Percentiles rank a stretch among this genome's conserved stretches.
phyloP scores from a whole-genome alignment of 2,113 vertebrate genomes.

The Camelus dromedarius region DNA sequence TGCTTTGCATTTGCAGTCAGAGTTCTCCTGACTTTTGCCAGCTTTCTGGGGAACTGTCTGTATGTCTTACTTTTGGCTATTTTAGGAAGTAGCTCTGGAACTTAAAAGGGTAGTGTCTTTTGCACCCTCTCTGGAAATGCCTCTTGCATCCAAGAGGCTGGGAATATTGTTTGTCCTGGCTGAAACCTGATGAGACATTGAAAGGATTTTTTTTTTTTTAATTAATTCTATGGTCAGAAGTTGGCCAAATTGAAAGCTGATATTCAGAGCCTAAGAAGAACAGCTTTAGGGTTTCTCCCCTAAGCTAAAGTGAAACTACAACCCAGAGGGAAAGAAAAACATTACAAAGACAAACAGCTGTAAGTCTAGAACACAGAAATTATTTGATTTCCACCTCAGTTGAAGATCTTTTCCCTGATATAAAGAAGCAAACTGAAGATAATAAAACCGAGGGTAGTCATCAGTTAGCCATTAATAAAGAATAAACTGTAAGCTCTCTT shows the following conservation, averaged over 20 bases:
- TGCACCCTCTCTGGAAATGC: background rate
- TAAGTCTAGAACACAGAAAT: background rate
- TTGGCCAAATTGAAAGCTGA: background rate
- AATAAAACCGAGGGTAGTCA: background rate
- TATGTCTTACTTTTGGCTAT: background rate
- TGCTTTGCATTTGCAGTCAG: background rate
- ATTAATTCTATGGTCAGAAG: background rate
- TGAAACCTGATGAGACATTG: background rate
- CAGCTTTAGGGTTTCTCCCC: background rate
- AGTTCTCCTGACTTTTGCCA: background rate
- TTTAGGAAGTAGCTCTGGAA: background rate
- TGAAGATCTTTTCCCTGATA: background rate
- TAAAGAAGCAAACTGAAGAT: background rate
- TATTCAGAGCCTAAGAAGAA: background rate
- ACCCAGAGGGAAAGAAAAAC: background rate
- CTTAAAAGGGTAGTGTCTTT: background rate
- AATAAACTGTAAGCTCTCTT: background rate
- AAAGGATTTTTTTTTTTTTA: background rate
- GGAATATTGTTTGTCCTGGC: background rate
- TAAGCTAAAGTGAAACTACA: background rate
- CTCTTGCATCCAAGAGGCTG: background rate
- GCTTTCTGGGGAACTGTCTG: background rate
- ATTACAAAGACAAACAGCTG: background rate
- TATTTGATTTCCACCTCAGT: background rate
- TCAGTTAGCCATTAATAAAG: background rate